Conservation (phyloP, 2,797 vertebrate species). For the Taeniopygia guttata region DNA sequence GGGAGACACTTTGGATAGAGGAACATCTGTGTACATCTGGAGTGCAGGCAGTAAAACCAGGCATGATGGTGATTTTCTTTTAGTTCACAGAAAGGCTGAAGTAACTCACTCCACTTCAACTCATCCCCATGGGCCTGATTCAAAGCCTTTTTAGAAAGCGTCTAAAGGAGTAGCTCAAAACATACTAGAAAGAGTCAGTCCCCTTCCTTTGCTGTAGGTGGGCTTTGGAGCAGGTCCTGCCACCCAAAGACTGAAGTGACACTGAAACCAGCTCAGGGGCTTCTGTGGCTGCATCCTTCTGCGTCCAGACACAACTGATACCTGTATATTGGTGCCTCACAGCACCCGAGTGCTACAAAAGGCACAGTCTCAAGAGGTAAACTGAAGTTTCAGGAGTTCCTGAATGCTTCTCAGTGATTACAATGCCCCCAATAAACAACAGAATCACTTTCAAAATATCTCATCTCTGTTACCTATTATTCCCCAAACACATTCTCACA, state of each 20-base stretch:
- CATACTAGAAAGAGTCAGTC: background rate
- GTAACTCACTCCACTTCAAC: background rate
- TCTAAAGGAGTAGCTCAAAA: background rate
- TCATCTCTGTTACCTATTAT: background rate
- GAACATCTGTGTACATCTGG: constrained; percentile 44
- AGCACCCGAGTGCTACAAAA: background rate
- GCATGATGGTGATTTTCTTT: constrained; percentile 6
- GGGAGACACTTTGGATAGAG: background rate
- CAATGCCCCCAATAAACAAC: background rate
- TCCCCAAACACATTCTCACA: background rate
- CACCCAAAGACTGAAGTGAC: background rate
- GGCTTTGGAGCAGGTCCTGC: background rate
- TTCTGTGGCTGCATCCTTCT: background rate
- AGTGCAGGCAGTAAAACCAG: constrained; percentile 11
- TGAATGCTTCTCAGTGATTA: background rate
- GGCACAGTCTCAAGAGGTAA: background rate
- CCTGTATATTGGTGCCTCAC: background rate
- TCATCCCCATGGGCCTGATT: constrained; percentile 1
- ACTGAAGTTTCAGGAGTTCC: background rate
- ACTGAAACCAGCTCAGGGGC: background rate
- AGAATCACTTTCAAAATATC: background rate
- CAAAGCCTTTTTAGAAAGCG: background rate
- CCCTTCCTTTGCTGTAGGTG: background rate
- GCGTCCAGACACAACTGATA: background rate
- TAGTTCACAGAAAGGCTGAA: constrained; percentile 38